A percentile compares a stretch with the other conserved stretches of the same genome.
These are phyloP conservation scores for Sylvia borin DNA, from an alignment of 2,797 vertebrate genomes.

Conservation along the genomic window DNA sequence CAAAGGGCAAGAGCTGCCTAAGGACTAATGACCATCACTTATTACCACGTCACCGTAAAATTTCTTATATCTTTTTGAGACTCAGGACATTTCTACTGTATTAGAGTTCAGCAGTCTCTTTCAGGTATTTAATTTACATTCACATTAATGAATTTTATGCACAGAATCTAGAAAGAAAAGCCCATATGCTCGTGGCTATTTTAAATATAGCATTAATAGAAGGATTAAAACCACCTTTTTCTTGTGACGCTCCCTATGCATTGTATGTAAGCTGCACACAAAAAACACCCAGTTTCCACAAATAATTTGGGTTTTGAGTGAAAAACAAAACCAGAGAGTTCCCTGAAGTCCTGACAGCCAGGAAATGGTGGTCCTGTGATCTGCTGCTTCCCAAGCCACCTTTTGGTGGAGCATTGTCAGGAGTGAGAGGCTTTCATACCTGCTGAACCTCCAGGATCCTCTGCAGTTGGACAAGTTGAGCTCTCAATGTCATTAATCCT, in stretches of 20 bases:
- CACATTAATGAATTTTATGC: background rate
- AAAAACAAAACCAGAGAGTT: background rate
- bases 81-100: background rate
- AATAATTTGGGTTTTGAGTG: background rate
- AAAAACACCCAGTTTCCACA: background rate
- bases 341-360: background rate
- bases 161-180: background rate
- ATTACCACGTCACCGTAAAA: background rate
- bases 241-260: background rate
- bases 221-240: background rate
- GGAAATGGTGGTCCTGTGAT: background rate
- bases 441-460: background rate
- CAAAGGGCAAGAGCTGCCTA: rapidly evolving
- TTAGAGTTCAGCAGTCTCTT: background rate
- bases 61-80: background rate
- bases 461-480: background rate
- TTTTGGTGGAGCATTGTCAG: rapidly evolving
- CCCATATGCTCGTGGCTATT: rapidly evolving
- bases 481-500: background rate
- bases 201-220: background rate
- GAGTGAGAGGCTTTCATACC: background rate
- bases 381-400: background rate
- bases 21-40: background rate
- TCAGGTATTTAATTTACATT: background rate
- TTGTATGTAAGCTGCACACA: background rate